Evolutionary conservation across 2,797 vertebrate species (phyloP), one percentile per base, ranked within the genome.

Genomic region (Syngnathus acus): DNA sequence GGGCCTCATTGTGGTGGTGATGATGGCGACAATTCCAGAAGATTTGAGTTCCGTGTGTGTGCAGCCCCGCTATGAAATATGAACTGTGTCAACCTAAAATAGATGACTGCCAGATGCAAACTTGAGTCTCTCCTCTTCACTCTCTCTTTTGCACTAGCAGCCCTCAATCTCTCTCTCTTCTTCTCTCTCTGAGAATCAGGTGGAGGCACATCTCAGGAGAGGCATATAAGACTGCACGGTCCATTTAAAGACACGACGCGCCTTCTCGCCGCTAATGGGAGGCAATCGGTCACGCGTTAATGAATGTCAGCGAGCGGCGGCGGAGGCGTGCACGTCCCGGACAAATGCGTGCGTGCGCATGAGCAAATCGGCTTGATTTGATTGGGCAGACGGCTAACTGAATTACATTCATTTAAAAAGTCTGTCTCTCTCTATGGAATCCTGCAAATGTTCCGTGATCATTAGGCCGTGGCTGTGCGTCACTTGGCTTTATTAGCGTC

Each of bases 71-170:
- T 23, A 62, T 70, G 50, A 70, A 67, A 67, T 45, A 74, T 73
- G 51, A 23, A 54, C 47, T 62, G 65, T 70, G 65, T 66, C 69
- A 67, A 57, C 64, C 77, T 26, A 65, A 81, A 82, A 80, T 70
- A 80, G 69, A 84, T 51, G 66, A 72, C 62, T 65, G 62, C 54
- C 65, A 77, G 78, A 73, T 66, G 77, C 60, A 82, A 87, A 87
- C 76, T 89, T 86, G 68, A 65, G 43, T 53, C 57, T 32, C 71
- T 71, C 65, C 45, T 6, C 32, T 45, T 58, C 26, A 50, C 70
- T 60, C 51, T 64, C 64, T 59, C 66, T 67, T 42, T 66, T 57
- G 37, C 57, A 68, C 59, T 68, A 32, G 32, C 32, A 32, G 32
- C 32, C 50, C 48, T 53, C 37, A 32, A 32, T 32, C 32, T 32